Evolutionary conservation across 1,140 invertebrate species (phyloP).

Genomic region (Eriosoma lanigerum): DNA sequence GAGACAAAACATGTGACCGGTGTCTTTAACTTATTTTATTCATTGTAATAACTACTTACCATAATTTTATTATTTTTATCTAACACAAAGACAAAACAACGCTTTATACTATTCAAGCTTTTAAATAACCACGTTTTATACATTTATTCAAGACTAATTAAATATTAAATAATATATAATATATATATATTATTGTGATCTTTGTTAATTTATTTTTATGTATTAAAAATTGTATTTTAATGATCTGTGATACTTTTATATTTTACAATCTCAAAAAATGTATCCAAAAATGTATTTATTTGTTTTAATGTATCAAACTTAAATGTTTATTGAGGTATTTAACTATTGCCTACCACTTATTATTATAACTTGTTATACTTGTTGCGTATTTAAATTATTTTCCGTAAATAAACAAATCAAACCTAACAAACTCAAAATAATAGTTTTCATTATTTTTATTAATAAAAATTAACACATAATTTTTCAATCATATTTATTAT

Average conservation of each 20-base stretch:
- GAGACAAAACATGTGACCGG: background rate
- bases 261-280: background rate
- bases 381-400: background rate
- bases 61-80: background rate
- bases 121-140: conserved; percentile 17
- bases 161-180: no score
- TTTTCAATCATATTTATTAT: conserved; percentile 46
- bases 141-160: conserved; percentile 8
- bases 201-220: conserved; percentile 18
- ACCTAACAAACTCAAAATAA: conserved; percentile 16
- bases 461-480: background rate
- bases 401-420: conserved; percentile 14
- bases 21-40: background rate
- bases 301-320: background rate
- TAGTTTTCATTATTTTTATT: background rate
- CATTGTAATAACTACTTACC: background rate
- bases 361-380: background rate
- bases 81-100: background rate
- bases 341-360: background rate
- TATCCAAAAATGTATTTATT: background rate
- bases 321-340: background rate
- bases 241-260: conserved; percentile 21
- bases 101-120: background rate
- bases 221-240: conserved; percentile 20
- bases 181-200: background rate